Evolutionary conservation across 1,140 invertebrate species (phyloP).

Genomic region (Magallana ariakensis): DNA sequence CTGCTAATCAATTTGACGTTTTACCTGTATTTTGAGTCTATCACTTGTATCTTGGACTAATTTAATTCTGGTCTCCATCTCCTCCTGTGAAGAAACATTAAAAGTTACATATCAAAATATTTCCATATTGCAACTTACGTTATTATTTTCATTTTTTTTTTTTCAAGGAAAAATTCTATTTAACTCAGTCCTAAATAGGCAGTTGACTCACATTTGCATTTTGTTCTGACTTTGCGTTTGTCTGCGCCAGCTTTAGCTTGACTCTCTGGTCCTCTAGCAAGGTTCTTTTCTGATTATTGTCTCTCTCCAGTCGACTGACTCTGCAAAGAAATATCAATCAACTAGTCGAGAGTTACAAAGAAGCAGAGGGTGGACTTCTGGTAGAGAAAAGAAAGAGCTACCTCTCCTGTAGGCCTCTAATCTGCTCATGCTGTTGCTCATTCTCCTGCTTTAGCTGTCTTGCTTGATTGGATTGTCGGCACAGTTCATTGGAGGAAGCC

Average conservation of each 20-base stretch:
- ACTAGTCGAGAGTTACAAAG: background rate
- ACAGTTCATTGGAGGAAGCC: slow-evolving; percentile 71
- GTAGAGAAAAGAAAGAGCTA: slow-evolving; percentile 40
- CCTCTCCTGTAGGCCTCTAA: slow-evolving; percentile 71
- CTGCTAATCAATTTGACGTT: background rate
- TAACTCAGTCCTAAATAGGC: background rate
- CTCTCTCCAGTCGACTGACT: slow-evolving; percentile 74
- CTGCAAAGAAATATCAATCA: slow-evolving; percentile 60
- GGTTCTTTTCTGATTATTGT: slow-evolving; percentile 75
- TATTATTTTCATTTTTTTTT: background rate
- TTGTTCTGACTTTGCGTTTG: slow-evolving; percentile 72
- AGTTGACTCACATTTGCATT: slow-evolving; percentile 52
- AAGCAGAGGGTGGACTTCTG: background rate
- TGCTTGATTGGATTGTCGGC: slow-evolving; percentile 67
- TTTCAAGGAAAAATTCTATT: background rate
- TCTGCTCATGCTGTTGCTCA: slow-evolving; percentile 71
- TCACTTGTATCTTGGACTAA: slow-evolving; percentile 70
- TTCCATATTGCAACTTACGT: no score
- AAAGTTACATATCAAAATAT: no score
- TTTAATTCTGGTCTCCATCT: slow-evolving; percentile 74
- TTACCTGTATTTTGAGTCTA: slow-evolving; percentile 74
- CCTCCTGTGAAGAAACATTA: slow-evolving; percentile 63
- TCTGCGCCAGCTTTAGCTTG: slow-evolving; percentile 73
- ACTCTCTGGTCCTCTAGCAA: slow-evolving; percentile 75
- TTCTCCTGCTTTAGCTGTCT: slow-evolving; percentile 73